Conservation (phyloP, 2,888 invertebrate species). For the Isotomurus palustris region DNA sequence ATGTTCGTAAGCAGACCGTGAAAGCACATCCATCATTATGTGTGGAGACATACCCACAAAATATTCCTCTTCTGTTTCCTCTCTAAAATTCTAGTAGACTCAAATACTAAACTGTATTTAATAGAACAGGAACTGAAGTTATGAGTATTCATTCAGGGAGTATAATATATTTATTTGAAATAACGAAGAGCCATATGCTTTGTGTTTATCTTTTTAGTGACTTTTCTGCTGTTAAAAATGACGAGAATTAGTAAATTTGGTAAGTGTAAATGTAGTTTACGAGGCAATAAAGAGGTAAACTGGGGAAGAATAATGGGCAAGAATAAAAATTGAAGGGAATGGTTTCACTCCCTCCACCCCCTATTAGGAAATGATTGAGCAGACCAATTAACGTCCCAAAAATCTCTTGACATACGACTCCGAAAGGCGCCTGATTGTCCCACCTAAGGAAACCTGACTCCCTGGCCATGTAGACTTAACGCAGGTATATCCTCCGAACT, state of each 20-base stretch:
- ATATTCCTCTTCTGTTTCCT: no score
- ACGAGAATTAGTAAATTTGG: slow-evolving; percentile 40
- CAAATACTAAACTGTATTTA: no score
- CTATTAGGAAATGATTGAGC: slow-evolving; percentile 47
- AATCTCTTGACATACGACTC: slow-evolving; percentile 47
- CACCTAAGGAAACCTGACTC: slow-evolving; percentile 45
- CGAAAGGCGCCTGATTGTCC: slow-evolving; percentile 46
- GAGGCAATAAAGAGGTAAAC: slow-evolving; percentile 44
- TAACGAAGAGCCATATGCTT: no score
- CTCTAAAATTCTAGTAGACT: no score
- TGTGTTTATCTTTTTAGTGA: no score
- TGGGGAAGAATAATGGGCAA: slow-evolving; percentile 14
- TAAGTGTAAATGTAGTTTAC: slow-evolving; percentile 45
- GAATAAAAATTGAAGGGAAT: slow-evolving; percentile 14
- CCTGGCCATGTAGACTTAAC: slow-evolving; percentile 32
- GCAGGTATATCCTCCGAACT: slow-evolving; percentile 9
- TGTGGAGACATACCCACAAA: no score
- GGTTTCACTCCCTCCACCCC: slow-evolving; percentile 36
- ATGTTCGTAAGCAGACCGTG: no score
- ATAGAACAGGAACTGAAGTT: no score
- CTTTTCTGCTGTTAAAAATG: slow-evolving; percentile 5
- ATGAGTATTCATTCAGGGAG: no score
- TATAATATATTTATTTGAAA: no score
- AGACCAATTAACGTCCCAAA: slow-evolving; percentile 47
- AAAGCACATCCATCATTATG: no score